A percentile compares a stretch with the other conserved stretches of the same genome.
phyloP scores from a whole-genome alignment of 2,113 vertebrate genomes.

The Plectropomus leopardus region DNA sequence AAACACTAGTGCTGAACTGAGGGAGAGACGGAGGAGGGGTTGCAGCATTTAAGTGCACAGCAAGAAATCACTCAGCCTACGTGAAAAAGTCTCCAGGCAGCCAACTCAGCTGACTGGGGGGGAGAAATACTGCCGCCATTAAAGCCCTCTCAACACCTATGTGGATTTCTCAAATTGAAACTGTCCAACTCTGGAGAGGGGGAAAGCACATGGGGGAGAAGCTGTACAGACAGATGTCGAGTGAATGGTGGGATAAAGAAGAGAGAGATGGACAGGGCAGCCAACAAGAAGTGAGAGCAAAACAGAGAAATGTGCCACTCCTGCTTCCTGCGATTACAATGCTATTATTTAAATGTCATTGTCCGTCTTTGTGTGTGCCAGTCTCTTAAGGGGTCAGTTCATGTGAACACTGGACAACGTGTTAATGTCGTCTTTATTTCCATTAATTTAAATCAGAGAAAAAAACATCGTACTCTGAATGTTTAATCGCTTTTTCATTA shows the following conservation, averaged over 20 bases:
- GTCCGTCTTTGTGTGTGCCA: conserved; percentile 36
- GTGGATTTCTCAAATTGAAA: conserved; percentile 76
- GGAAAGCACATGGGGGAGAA: conserved; percentile 11
- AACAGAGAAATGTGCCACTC: conserved; percentile 37
- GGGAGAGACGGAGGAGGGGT: conserved; percentile 37
- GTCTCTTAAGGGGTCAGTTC: conserved; percentile 35
- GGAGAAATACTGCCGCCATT: conserved; percentile 61
- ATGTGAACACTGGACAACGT: conserved; percentile 40
- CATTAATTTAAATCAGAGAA: conserved; percentile 45
- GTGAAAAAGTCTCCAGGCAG: conserved; percentile 63
- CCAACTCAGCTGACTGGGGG: conserved; percentile 60
- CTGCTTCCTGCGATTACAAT: conserved; percentile 63
- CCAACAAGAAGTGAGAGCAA: conserved; percentile 55
- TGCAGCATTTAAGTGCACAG: conserved; percentile 70
- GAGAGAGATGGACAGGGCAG: conserved; percentile 36
- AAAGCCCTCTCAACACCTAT: conserved; percentile 69
- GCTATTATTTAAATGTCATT: conserved; percentile 73
- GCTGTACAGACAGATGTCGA: conserved; percentile 47
- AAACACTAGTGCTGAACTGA: conserved; percentile 55
- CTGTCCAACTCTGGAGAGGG: conserved; percentile 47
- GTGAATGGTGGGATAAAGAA: conserved; percentile 26
- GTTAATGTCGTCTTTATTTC: conserved; percentile 60
- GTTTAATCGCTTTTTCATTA: conserved; percentile 50
- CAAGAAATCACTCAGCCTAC: conserved; percentile 69
- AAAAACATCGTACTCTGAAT: conserved; percentile 19